Evolutionary conservation across 37 sponge, comb jelly and placozoan species (phyloP).

Genomic region (Hexactinellida sp.): DNA sequence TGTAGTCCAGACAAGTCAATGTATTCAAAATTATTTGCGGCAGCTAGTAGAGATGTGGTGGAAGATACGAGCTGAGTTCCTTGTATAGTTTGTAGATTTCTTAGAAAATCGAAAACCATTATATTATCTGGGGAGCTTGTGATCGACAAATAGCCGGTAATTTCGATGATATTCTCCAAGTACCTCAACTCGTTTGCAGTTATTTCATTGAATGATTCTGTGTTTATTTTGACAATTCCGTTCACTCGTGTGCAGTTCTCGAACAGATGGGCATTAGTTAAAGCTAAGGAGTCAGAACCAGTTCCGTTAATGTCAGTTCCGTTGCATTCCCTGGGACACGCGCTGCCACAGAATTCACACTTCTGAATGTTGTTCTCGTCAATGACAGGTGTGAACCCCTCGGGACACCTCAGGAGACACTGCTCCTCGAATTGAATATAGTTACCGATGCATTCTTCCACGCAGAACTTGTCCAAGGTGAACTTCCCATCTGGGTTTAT

Average conservation of each 20-base stretch:
- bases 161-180: neutral
- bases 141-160: neutral
- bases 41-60: neutral
- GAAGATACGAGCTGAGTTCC: neutral
- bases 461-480: neutral
- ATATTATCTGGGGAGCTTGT: neutral
- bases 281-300: neutral
- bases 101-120: neutral
- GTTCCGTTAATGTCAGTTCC: neutral
- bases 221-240: neutral
- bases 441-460: neutral
- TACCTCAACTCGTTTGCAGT: neutral
- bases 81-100: neutral
- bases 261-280: neutral
- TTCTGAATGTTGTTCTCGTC: neutral
- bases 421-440: neutral
- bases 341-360: neutral
- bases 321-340: neutral
- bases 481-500: neutral
- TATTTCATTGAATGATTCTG: neutral
- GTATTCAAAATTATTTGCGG: neutral
- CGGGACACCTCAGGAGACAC: neutral
- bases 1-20: neutral
- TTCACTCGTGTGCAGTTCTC: slow-evolving; percentile 1
- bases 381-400: neutral